Conservation (phyloP, 2,797 vertebrate genomes). For the Phrynocephalus guinanensis region DNA sequence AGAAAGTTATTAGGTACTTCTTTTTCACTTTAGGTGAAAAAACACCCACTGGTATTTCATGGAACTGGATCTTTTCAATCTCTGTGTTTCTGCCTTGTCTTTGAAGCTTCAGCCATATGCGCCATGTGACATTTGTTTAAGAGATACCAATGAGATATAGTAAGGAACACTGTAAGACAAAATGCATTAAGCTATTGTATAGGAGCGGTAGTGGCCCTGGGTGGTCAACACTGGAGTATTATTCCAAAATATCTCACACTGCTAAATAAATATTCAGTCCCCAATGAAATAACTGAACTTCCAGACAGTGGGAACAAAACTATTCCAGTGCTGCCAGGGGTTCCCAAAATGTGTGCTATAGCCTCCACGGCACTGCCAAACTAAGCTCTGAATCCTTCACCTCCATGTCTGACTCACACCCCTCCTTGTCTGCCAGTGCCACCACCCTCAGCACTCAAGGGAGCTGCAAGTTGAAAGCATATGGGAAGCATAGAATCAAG, state of each 20-base stretch:
- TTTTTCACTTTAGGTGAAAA: conserved; percentile 20
- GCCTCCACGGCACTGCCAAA: too few relatives aligned
- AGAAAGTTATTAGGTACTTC: not conserved
- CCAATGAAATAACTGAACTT: not conserved
- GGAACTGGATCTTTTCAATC: not conserved
- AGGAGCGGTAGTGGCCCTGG: not conserved
- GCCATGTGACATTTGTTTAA: not conserved
- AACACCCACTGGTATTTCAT: conserved; percentile 7
- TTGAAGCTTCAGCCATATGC: conserved; percentile 13
- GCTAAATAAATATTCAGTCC: too few relatives aligned
- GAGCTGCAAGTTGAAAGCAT: too few relatives aligned
- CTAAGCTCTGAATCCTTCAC: too few relatives aligned
- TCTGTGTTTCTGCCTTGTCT: not conserved
- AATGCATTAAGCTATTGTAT: not conserved
- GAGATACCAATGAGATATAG: not conserved
- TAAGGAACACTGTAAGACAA: not conserved
- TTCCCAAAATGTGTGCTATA: too few relatives aligned
- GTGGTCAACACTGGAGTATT: conserved; percentile 4
- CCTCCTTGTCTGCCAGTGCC: not conserved
- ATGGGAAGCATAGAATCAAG: too few relatives aligned
- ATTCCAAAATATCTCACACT: not conserved
- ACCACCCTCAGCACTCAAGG: not conserved
- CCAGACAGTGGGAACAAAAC: not conserved
- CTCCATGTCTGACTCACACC: too few relatives aligned
- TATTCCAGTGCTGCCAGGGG: not conserved